A percentile compares a stretch with the other conserved stretches of the same genome.
phyloP scores from a whole-genome alignment of 2,888 invertebrate genomes.

The Microctonus aethiopoides region DNA sequence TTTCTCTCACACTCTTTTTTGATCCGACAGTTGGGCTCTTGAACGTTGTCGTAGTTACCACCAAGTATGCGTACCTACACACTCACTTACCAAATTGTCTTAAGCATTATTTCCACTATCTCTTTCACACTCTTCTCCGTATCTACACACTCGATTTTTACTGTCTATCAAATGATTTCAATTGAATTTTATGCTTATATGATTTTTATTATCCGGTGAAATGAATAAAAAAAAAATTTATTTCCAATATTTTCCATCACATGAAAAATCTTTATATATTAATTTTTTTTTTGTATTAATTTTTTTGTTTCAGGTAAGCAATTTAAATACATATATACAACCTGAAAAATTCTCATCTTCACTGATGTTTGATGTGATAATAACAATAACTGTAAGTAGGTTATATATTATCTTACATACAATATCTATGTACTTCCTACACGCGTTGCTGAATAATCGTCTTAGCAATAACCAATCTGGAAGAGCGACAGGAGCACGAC shows the following conservation, averaged over 20 bases:
- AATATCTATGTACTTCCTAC: constrained; percentile 23
- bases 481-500: constrained; percentile 44
- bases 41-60: constrained; percentile 27
- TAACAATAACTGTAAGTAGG: constrained; percentile 48
- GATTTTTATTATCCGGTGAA: neutral
- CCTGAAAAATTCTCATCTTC: neutral
- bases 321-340: constrained; percentile 17
- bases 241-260: neutral
- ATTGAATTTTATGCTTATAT: constrained; percentile 14
- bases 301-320: constrained; percentile 58
- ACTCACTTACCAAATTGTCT: constrained; percentile 26
- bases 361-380: neutral
- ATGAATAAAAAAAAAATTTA: neutral
- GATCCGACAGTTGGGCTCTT: constrained; percentile 15
- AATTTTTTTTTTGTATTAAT: neutral
- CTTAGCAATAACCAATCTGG: constrained; percentile 29
- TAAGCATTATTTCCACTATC: constrained; percentile 17
- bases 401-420: neutral
- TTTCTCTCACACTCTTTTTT: constrained; percentile 51
- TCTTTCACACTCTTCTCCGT: neutral
- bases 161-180: constrained; percentile 1
- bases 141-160: neutral
- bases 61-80: constrained; percentile 37
- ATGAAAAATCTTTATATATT: neutral
- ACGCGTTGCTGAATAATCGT: constrained; percentile 22